Evolutionary conservation across 1,140 invertebrate species (phyloP), one percentile per base, ranked within the genome.

Genomic region (Diorhabda sublineata): DNA sequence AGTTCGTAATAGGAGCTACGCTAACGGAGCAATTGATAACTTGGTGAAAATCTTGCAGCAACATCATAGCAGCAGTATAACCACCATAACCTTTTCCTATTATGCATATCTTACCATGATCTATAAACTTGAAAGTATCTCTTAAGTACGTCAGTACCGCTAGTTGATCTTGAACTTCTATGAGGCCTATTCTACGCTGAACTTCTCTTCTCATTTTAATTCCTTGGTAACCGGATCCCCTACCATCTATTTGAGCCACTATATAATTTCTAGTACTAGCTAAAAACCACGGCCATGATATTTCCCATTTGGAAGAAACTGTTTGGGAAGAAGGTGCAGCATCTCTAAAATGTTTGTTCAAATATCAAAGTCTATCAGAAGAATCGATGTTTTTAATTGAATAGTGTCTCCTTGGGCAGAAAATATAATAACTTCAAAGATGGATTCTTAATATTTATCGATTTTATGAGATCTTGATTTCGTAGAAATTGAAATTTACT

Each of bases 111-210:
- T 89, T 87, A 4, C 84, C 79, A 0, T 85, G 85, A 81, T 93
- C 91, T 58, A 94, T 89, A 80, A 89, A 93, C 76, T 89, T 89
- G 41, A 93, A 81, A 67, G 88, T 88, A 68, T 92, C 87, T 58
- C 87, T 84, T 8, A 93, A 82, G 76, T 92, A 89, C 82, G 87
- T 88, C 42, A 94, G 82, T 5, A 94, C 94, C 42, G 90, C 90
- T 42, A 97, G 86, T 81, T 96, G 92, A 83, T 98, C 95, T 78
- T 95, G 90, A 0, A 96, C 86, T 72, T 89, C 88, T 2, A 88
- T 85, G 3, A 85, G 83, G 42, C 87, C 83, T 47, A 89, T 79
- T 65, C 77, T 75, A 69, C 87, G 86, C 75, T 92, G 91, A 6
- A 94, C 85, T 78, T 91, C 86, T 68, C 91, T 88, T 70, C 90